phyloP scores from a whole-genome alignment of 1,140 invertebrate genomes.

The Proctacanthus coquilletti region DNA sequence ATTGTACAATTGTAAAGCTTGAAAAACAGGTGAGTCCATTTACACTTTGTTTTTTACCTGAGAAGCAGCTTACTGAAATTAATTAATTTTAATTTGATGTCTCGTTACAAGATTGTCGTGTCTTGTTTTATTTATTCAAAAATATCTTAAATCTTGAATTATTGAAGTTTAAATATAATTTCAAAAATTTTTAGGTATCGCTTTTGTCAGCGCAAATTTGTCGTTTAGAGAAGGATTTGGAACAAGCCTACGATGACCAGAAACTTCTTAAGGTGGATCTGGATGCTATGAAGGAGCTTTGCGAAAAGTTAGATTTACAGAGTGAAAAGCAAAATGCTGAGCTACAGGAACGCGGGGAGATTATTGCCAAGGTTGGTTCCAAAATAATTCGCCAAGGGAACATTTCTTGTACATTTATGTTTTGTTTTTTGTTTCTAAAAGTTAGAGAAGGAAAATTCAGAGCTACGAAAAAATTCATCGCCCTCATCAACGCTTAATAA shows the following conservation, averaged over 20 bases:
- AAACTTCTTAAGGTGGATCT: slow-evolving; percentile 18
- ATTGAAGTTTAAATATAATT: not conserved
- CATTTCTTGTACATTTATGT: too few species aligned
- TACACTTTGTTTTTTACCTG: not conserved
- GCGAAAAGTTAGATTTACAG: slow-evolving; percentile 22
- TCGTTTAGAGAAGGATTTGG: slow-evolving; percentile 15
- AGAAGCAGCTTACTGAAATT: not conserved
- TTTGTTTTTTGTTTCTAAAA: not conserved
- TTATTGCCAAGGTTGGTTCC: too few species aligned
- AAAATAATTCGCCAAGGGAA: too few species aligned
- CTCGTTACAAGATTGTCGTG: not conserved
- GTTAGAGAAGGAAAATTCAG: slow-evolving; percentile 13
- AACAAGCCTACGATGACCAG: slow-evolving; percentile 13
- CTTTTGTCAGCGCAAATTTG: slow-evolving; percentile 8
- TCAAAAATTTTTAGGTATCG: slow-evolving; percentile 7
- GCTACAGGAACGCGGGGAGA: slow-evolving; percentile 17
- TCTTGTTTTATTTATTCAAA: not conserved
- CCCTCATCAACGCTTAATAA: too few species aligned
- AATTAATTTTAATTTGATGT: not conserved
- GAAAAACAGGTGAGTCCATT: slow-evolving; percentile 10
- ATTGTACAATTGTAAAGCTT: slow-evolving; percentile 13
- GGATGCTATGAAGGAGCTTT: slow-evolving; percentile 20
- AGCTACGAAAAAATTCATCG: slow-evolving; percentile 16
- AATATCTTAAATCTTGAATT: not conserved
- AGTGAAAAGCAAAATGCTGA: slow-evolving; percentile 24